Percentiles rank a stretch among this genome's conserved stretches.
phyloP scores from a whole-genome alignment of 53 echinoderm and acorn worm genomes.

The Luidia sarsii region DNA sequence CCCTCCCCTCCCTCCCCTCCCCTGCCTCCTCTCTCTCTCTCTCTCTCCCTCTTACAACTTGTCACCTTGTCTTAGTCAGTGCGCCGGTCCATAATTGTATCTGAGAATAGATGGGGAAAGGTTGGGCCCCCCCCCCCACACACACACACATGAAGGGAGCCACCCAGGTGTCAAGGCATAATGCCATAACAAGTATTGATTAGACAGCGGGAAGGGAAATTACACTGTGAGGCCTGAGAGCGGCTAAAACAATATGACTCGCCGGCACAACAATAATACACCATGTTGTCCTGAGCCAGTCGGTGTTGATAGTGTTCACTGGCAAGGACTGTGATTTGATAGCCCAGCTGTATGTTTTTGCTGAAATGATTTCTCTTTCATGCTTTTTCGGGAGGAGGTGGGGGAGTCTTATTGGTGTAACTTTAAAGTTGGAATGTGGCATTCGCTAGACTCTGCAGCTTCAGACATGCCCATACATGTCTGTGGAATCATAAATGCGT shows the following conservation, averaged over 20 bases:
- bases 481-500: too few relatives aligned
- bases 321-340: neutral
- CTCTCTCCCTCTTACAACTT: neutral
- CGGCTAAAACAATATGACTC: conserved; percentile 2
- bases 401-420: too few relatives aligned
- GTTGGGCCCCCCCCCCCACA: neutral
- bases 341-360: neutral
- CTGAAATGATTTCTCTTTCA: neutral
- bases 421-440: too few relatives aligned
- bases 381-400: too few relatives aligned
- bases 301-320: conserved; percentile 5
- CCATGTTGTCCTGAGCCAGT: conserved; percentile 8
- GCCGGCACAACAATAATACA: neutral
- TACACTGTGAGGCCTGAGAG: neutral
- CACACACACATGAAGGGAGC: neutral
- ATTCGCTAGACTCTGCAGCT: too few relatives aligned
- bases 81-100: conserved; percentile 34
- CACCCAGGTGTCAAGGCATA: conserved; percentile 44
- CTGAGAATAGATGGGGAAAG: conserved; percentile 23
- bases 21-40: neutral
- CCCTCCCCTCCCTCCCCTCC: neutral
- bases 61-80: conserved; percentile 23
- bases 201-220: conserved; percentile 2
- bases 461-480: too few relatives aligned
- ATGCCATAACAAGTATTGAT: conserved; percentile 50